These are phyloP conservation scores for Conomelus anceps DNA, from an alignment of 2,888 invertebrate species.

Conservation along the genomic window DNA sequence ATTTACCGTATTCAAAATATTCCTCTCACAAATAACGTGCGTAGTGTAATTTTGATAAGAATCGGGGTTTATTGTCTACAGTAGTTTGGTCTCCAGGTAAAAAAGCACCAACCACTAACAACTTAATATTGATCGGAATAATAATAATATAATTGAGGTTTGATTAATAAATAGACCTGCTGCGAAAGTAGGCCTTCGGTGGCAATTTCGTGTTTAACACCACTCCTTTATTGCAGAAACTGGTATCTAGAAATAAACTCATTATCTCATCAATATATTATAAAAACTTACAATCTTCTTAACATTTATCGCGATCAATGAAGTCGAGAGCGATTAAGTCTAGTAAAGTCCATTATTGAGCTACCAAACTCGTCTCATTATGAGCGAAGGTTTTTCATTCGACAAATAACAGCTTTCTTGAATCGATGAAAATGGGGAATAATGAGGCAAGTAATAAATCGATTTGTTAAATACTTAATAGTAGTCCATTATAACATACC, in stretches of 20 bases:
- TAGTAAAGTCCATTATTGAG: not conserved
- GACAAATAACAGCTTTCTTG: not conserved
- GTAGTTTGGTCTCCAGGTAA: too few species aligned
- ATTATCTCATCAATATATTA: not conserved
- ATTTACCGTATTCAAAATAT: too few species aligned
- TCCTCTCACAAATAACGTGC: too few species aligned
- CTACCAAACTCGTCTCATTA: not conserved
- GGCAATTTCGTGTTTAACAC: not conserved
- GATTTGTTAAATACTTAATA: not conserved
- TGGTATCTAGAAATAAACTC: not conserved
- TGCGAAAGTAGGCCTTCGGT: not conserved
- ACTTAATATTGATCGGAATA: not conserved
- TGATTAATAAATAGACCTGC: not conserved
- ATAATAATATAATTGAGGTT: not conserved
- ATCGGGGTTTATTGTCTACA: not conserved
- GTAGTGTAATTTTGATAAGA: too few species aligned
- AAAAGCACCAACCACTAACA: not conserved
- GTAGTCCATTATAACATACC: not conserved
- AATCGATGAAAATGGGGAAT: not conserved
- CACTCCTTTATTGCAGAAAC: not conserved
- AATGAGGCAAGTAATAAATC: not conserved
- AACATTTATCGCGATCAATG: not conserved
- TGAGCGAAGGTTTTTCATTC: not conserved
- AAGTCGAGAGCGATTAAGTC: not conserved
- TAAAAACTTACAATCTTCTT: not conserved